Conservation (phyloP, 2,888 invertebrate species). For the Dicroscelio sp. region DNA sequence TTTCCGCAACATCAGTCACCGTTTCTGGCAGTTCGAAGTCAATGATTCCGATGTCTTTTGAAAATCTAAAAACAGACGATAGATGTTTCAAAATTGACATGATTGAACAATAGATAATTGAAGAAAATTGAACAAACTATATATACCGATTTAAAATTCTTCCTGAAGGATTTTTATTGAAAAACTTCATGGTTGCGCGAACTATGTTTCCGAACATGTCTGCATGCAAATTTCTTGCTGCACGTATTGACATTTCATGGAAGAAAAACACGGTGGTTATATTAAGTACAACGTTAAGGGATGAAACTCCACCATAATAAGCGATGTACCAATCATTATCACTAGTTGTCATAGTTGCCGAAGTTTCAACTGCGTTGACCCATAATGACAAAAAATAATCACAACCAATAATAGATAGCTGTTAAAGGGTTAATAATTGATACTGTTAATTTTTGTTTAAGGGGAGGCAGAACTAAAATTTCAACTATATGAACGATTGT, state of each 20-base stretch:
- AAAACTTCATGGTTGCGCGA: constrained; percentile 95
- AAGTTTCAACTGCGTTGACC: constrained; percentile 89
- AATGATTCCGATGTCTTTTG: constrained; percentile 96
- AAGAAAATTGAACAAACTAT: no score
- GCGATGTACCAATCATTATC: constrained; percentile 91
- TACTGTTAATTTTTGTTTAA: no score
- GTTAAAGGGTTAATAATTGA: no score
- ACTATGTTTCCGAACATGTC: constrained; percentile 96
- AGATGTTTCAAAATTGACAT: background rate
- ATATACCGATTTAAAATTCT: constrained; percentile 77
- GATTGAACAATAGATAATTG: no score
- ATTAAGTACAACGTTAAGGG: constrained; percentile 90
- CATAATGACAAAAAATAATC: constrained; percentile 91
- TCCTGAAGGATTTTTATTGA: constrained; percentile 96
- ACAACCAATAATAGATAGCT: constrained; percentile 82
- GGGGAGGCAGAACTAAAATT: no score
- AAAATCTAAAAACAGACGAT: constrained; percentile 92
- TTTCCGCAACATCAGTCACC: constrained; percentile 93
- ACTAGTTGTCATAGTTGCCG: constrained; percentile 79
- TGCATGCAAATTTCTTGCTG: constrained; percentile 95
- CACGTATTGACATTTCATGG: constrained; percentile 94
- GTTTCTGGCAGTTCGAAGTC: constrained; percentile 93
- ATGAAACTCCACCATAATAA: constrained; percentile 92
- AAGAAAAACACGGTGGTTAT: constrained; percentile 92
- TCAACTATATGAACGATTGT: background rate